Conservation (phyloP, 2,113 vertebrate genomes). For the Paedocypris sp. region DNA sequence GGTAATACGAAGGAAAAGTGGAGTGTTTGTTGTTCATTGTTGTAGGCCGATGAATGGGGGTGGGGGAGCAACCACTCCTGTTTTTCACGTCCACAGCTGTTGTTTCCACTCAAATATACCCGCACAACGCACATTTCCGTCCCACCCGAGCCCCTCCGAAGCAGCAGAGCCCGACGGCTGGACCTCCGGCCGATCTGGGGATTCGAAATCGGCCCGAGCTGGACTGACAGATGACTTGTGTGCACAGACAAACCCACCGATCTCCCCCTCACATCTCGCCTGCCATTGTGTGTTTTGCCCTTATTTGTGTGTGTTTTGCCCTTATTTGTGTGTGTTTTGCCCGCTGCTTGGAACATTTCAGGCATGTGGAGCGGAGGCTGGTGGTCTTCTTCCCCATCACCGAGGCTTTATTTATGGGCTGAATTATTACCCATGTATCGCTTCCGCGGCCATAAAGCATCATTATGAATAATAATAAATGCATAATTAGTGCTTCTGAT, state of each 20-base stretch:
- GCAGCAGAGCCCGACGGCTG: neutral
- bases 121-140: neutral
- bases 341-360: too few relatives aligned
- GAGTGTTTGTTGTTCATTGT: constrained; percentile 35
- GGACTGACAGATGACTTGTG: constrained; percentile 4
- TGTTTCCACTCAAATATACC: neutral
- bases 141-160: neutral
- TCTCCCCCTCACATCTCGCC: neutral
- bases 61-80: constrained; percentile 29
- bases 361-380: too few relatives aligned
- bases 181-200: neutral
- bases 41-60: constrained; percentile 40
- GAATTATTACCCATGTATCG: too few relatives aligned
- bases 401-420: too few relatives aligned
- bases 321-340: too few relatives aligned
- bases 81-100: constrained; percentile 5
- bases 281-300: neutral
- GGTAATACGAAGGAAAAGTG: constrained; percentile 8
- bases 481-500: too few relatives aligned
- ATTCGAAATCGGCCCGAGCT: neutral
- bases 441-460: too few relatives aligned
- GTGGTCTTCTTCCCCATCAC: too few relatives aligned
- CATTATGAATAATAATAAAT: too few relatives aligned
- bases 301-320: too few relatives aligned
- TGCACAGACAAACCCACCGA: too few relatives aligned